Conservation (phyloP, 1,140 invertebrate genomes). For the Aplysia californica region DNA sequence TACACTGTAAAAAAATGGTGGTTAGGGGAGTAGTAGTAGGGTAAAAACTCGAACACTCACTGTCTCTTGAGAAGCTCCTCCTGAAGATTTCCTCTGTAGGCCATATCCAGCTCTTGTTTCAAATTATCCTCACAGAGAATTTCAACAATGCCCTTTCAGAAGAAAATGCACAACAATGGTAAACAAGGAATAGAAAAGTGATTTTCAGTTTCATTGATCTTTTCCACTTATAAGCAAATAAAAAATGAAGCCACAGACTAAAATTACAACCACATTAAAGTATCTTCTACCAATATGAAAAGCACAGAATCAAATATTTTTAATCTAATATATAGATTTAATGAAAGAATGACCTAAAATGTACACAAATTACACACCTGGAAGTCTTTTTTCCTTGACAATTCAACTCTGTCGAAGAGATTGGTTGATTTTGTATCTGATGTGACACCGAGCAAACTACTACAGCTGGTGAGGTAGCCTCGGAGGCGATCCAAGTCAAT, state of each 20-base stretch:
- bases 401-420: slow-evolving; percentile 46
- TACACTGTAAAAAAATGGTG: not conserved
- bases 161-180: too few species aligned
- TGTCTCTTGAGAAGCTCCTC: slow-evolving; percentile 51
- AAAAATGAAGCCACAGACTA: too few species aligned
- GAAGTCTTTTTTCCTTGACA: slow-evolving; percentile 41
- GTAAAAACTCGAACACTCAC: slow-evolving; percentile 20
- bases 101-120: slow-evolving; percentile 53
- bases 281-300: too few species aligned
- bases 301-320: too few species aligned
- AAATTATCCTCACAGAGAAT: slow-evolving; percentile 58
- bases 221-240: too few species aligned
- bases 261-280: too few species aligned
- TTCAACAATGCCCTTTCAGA: slow-evolving; percentile 56
- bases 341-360: too few species aligned
- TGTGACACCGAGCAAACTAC: slow-evolving; percentile 41
- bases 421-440: slow-evolving; percentile 28
- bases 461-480: slow-evolving; percentile 51
- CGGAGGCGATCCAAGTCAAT: slow-evolving; percentile 40
- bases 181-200: too few species aligned
- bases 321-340: too few species aligned
- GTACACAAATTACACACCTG: too few species aligned
- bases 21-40: not conserved
- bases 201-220: too few species aligned
- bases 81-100: slow-evolving; percentile 52